Evolutionary conservation across 2,113 vertebrate species (phyloP), one percentile per base, ranked within the genome.

Genomic region (Engraulis encrasicolus): DNA sequence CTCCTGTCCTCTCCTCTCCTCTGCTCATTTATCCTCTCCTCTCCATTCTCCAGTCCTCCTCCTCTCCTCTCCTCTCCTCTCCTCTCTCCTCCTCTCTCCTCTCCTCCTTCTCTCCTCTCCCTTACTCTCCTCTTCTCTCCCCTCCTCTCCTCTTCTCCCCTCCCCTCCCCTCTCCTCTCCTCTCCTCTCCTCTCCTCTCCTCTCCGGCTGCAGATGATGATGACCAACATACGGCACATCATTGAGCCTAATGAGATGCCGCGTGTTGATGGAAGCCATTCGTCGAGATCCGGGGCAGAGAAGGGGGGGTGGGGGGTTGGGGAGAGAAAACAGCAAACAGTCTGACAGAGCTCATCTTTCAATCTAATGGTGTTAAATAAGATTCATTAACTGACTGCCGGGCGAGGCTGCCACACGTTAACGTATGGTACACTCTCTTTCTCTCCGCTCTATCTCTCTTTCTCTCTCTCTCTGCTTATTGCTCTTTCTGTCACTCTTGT

Each of bases 191-290:
- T n/a, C n/a, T n/a, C n/a, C n/a, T n/a, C n/a, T n/a, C n/a, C n/a
- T n/a, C n/a, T n/a, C n/a, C n/a, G n/a, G n/a, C n/a, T n/a, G 91
- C 92, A 92, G 92, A 93, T 92, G 93, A 92, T 93, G 92, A 93
- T 93, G 93, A 94, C 93, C 92, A 93, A 92, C 93, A 94, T 92
- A 94, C 92, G 92, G 92, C 86, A 89, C 91, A 92, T 93, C 92
- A 93, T 92, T 89, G 86, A 86, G 83, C 82, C 91, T 93, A 94
- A 94, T 93, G 93, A 93, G 92, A 93, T 92, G 93, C 90, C 90
- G 90, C 92, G 93, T 93, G 92, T 92, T 93, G 92, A 94, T 94
- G 93, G 92, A 93, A 94, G 91, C 91, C 92, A 92, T 93, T 93
- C 88, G 88, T 93, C 87, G 91, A 93, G 90, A 92, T 93, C 92